phyloP scores from a whole-genome alignment of 1,140 invertebrate genomes.

The Caenorhabditis tropicalis region DNA sequence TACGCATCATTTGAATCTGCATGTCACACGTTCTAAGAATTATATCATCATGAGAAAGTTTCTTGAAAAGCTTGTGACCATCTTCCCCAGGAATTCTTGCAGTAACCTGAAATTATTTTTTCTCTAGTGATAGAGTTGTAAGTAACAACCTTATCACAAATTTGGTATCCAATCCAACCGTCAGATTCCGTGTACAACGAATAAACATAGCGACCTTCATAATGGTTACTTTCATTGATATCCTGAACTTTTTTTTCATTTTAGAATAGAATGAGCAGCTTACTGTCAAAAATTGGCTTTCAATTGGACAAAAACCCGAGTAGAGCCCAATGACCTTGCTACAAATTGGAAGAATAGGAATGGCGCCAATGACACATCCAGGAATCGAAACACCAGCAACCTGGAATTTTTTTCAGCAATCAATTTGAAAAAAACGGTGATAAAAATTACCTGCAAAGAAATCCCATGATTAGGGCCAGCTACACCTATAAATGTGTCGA shows the following conservation, averaged over 20 bases:
- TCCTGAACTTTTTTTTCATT: slow-evolving; percentile 56
- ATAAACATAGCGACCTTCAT: slow-evolving; percentile 65
- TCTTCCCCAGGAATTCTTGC: slow-evolving; percentile 62
- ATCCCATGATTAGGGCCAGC: slow-evolving; percentile 70
- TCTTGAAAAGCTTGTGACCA: slow-evolving; percentile 61
- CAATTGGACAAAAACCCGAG: slow-evolving; percentile 65
- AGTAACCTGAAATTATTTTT: slow-evolving; percentile 56
- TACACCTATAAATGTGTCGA: slow-evolving; percentile 68
- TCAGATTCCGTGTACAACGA: slow-evolving; percentile 63
- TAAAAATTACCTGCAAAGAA: slow-evolving; percentile 60
- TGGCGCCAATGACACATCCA: slow-evolving; percentile 65
- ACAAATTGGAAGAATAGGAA: slow-evolving; percentile 59
- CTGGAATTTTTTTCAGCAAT: neutral
- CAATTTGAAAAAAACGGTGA: no score
- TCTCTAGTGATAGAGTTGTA: no score
- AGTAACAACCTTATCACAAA: slow-evolving; percentile 59
- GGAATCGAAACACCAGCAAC: slow-evolving; percentile 60
- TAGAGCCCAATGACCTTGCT: slow-evolving; percentile 65
- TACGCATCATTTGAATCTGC: slow-evolving; percentile 60
- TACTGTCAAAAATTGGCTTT: slow-evolving; percentile 58
- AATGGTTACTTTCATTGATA: slow-evolving; percentile 62
- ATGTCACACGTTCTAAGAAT: slow-evolving; percentile 63
- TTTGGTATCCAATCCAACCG: slow-evolving; percentile 61
- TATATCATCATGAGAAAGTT: slow-evolving; percentile 66
- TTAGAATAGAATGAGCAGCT: neutral